Evolutionary conservation across 1,140 invertebrate species (phyloP).

Genomic region (Colletes latitarsis): DNA sequence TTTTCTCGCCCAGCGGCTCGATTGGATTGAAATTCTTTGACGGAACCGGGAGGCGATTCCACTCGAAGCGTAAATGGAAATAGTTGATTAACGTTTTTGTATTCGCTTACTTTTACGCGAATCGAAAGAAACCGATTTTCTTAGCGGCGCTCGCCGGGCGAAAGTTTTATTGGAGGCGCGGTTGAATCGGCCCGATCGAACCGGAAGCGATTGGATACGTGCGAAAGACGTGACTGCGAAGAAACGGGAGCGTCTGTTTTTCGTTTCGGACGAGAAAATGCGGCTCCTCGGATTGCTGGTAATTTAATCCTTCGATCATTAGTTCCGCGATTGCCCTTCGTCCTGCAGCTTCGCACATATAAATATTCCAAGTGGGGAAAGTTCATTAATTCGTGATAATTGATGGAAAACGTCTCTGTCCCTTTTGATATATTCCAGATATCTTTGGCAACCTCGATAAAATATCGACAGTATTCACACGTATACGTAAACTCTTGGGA

Average conservation of each 20-base stretch:
- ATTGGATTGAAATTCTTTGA: constrained; percentile 49
- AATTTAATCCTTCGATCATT: constrained; percentile 18
- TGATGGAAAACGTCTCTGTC: too few relatives aligned
- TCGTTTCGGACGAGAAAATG: not conserved
- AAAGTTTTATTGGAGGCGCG: constrained; percentile 40
- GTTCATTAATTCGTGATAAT: not conserved
- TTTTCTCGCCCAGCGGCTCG: not conserved
- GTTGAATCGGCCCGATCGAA: constrained; percentile 18
- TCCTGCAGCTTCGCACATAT: too few relatives aligned
- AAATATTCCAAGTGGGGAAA: too few relatives aligned
- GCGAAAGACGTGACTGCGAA: not conserved
- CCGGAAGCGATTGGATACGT: constrained; percentile 40
- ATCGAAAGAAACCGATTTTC: constrained; percentile 24
- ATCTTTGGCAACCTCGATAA: too few relatives aligned
- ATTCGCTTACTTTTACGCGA: constrained; percentile 31
- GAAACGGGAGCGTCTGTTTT: not conserved
- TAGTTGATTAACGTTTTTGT: constrained; percentile 44
- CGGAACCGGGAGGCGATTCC: constrained; percentile 2
- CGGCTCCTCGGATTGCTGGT: not conserved
- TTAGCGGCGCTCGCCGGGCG: constrained; percentile 13
- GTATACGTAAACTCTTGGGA: too few relatives aligned
- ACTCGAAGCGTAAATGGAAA: constrained; percentile 41
- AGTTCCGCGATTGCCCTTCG: not conserved
- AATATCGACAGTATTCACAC: too few relatives aligned
- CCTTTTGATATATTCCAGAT: too few relatives aligned